A percentile compares a stretch with the other conserved stretches of the same genome.
These are phyloP conservation scores for Neotoma lepida DNA, from an alignment of 2,113 vertebrate species.

Conservation along the genomic window DNA sequence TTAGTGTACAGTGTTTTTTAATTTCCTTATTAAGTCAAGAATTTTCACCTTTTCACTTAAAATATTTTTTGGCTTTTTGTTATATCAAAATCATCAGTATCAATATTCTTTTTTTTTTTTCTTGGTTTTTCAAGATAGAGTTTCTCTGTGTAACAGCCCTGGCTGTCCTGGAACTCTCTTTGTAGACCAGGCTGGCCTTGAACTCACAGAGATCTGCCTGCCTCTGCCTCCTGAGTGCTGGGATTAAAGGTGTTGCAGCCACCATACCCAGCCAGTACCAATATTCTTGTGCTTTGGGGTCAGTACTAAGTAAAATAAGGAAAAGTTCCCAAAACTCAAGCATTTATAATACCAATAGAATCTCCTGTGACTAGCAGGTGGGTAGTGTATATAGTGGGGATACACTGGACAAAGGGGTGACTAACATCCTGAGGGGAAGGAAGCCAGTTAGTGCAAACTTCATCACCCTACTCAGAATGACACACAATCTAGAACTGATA, in stretches of 20 bases:
- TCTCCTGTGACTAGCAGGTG: neutral
- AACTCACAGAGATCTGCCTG: too few species aligned
- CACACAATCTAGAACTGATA: neutral
- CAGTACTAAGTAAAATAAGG: neutral
- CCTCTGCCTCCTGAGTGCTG: too few species aligned
- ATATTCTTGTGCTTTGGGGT: neutral
- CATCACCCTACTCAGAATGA: neutral
- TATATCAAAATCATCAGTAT: neutral
- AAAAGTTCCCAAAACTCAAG: neutral
- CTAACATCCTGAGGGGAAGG: neutral
- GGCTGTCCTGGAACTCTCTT: too few species aligned
- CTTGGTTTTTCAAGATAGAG: too few species aligned
- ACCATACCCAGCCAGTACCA: neutral
- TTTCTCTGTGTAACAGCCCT: too few species aligned
- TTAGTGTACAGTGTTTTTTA: neutral
- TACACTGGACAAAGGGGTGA: neutral
- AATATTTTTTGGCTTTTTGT: neutral
- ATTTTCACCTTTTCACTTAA: neutral
- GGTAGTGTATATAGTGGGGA: neutral
- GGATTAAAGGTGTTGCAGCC: too few species aligned
- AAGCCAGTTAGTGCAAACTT: neutral
- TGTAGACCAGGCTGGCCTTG: too few species aligned
- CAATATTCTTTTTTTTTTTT: neutral
- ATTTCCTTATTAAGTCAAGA: neutral
- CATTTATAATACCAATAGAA: neutral